These are phyloP conservation scores for Pocillopora meandrina DNA, from an alignment of 92 coral and sea anemone species.

Conservation along the genomic window DNA sequence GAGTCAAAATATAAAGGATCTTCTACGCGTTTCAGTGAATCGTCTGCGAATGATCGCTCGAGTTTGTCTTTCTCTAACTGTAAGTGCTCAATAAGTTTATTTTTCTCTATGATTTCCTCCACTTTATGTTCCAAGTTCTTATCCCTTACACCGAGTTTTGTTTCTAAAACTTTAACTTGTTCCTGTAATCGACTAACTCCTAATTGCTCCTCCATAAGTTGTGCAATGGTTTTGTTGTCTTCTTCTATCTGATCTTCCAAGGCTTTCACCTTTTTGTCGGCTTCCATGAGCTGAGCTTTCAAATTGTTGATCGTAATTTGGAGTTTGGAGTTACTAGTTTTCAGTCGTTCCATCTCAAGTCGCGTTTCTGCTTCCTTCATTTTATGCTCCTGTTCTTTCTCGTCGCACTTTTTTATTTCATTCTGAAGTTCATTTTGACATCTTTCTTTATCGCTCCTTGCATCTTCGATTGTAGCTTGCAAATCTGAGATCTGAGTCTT, in stretches of 20 bases:
- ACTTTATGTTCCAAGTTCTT: constrained; percentile 46
- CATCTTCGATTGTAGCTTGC: background rate
- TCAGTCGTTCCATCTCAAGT: constrained; percentile 23
- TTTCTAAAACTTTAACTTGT: constrained; percentile 46
- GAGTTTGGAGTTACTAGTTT: constrained; percentile 16
- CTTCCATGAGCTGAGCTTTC: constrained; percentile 13
- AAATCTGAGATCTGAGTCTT: background rate
- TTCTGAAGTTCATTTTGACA: constrained; percentile 37
- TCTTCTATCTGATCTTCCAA: constrained; percentile 29
- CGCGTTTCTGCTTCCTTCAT: constrained; percentile 23
- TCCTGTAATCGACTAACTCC: constrained; percentile 25
- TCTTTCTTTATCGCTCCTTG: background rate
- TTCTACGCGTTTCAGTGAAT: background rate
- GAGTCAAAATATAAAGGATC: background rate
- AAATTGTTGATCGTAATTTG: constrained; percentile 28
- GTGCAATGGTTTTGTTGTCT: constrained; percentile 19
- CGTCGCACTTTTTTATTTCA: constrained; percentile 26
- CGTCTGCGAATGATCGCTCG: constrained; percentile 4
- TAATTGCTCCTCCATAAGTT: background rate
- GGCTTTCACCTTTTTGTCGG: constrained; percentile 30
- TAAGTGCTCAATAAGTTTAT: constrained; percentile 31
- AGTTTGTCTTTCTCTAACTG: constrained; percentile 28
- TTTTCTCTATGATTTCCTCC: constrained; percentile 52
- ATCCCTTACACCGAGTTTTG: constrained; percentile 38
- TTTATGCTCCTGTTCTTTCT: constrained; percentile 14